These are phyloP conservation scores for Tetragnatha montana DNA, from an alignment of 2,888 invertebrate species.

Conservation along the genomic window DNA sequence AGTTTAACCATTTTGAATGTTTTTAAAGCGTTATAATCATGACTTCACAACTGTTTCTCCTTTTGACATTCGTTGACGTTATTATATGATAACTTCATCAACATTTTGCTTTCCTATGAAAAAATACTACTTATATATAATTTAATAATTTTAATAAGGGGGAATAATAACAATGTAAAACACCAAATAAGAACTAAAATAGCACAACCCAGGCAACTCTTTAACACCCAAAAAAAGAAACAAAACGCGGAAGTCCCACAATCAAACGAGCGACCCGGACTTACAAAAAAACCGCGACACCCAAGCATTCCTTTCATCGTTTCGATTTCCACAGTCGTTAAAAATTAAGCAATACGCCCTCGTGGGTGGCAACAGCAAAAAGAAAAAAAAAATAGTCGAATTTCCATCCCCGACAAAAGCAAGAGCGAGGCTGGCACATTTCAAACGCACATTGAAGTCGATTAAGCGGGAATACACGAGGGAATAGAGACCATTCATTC, in stretches of 20 bases:
- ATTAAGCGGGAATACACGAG: slow-evolving; percentile 11
- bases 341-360: background rate
- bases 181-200: background rate
- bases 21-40: too few species aligned
- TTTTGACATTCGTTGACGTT: too few species aligned
- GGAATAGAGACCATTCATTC: slow-evolving; percentile 10
- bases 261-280: background rate
- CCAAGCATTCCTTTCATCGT: background rate
- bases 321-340: background rate
- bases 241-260: background rate
- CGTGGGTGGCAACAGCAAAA: slow-evolving; percentile 12
- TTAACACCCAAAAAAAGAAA: background rate
- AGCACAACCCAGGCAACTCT: background rate
- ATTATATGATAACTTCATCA: too few species aligned
- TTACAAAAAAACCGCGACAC: background rate
- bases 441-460: slow-evolving; percentile 14
- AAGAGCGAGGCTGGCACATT: slow-evolving; percentile 17
- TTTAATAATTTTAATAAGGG: too few species aligned
- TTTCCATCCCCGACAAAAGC: background rate
- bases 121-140: too few species aligned
- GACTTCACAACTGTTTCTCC: too few species aligned
- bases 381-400: background rate
- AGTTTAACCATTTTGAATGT: too few species aligned
- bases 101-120: too few species aligned
- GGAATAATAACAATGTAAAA: too few species aligned